Base-by-base conservation (phyloP, 2,888 invertebrate genomes). In the Liposcelis brunnea region DNA sequence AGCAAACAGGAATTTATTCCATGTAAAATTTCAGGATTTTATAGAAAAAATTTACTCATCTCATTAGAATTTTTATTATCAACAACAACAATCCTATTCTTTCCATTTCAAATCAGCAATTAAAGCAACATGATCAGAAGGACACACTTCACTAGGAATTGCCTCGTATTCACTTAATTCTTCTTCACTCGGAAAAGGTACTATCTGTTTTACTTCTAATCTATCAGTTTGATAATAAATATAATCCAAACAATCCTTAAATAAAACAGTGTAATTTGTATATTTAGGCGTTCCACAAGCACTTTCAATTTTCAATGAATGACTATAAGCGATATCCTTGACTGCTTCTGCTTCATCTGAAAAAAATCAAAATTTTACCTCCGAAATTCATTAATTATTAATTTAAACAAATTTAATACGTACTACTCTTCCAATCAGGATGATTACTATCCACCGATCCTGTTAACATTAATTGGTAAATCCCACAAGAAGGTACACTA, bases 71-170 rank as follows among this genome's bases (percentile, higher is more conserved):
- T n/a, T n/a, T n/a, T n/a, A n/a, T n/a, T n/a, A n/a, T n/a, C n/a
- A n/a, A n/a, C n/a, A n/a, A n/a, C n/a, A n/a, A n/a, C n/a, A n/a
- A n/a, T n/a, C n/a, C n/a, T n/a, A n/a, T n/a, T n/a, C 26, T 31
- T 49, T 59, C 67, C 71, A 78, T 54, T 67, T 63, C 50, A 90
- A 67, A 68, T 90, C 86, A n/a, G 80, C 77, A 49, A 93, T 70
- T 42, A 94, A 66, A 11, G 95, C 80, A 50, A 97, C 67, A 62
- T 97, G 95, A 66, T 97, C 95, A 2, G 94, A 94, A 1, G 95
- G 95, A 61, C 85, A 85, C 2, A 83, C 78, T 42, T 80, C 69
- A 54, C 87, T 93, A 1, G 97, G 97, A 50, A 95, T 70, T 2
- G 87, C 94, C 33, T 65, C 71, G 56, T 86, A 67, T 45, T 74